These are phyloP conservation scores for Umimayanthus kanabou DNA, from an alignment of 92 coral and sea anemone genomes.

Conservation along the genomic window DNA sequence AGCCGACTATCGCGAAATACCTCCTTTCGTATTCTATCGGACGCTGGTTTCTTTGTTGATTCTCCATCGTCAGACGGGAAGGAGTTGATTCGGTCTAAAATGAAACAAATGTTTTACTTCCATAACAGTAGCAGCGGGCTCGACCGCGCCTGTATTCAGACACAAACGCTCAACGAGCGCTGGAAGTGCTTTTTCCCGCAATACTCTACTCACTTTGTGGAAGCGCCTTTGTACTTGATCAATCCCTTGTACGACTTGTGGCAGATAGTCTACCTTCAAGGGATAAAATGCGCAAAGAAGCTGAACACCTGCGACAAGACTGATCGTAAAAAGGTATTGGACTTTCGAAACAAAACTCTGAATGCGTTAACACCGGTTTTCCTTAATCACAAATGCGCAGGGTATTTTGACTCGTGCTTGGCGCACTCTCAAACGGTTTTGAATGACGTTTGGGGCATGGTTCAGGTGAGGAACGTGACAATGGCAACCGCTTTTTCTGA, in stretches of 20 bases:
- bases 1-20: conserved; percentile 30
- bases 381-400: background rate
- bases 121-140: conserved; percentile 11
- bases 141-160: too few species aligned
- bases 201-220: conserved; percentile 26
- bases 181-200: conserved; percentile 48
- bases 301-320: conserved; percentile 40
- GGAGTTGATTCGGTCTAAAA: too few species aligned
- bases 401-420: conserved; percentile 46
- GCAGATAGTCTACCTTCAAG: conserved; percentile 36
- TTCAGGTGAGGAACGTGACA: background rate
- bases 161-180: too few species aligned
- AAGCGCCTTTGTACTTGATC: background rate
- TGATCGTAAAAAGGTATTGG: conserved; percentile 29
- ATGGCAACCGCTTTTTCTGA: background rate
- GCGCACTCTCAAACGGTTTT: too few species aligned
- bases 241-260: too few species aligned
- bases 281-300: conserved; percentile 40
- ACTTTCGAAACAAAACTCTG: conserved; percentile 2
- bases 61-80: conserved; percentile 43
- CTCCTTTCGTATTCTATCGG: background rate
- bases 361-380: conserved; percentile 8
- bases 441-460: conserved; percentile 15
- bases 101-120: too few species aligned
- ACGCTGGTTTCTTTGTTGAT: conserved; percentile 45